These are phyloP conservation scores for Sphaeramia orbicularis DNA, from an alignment of 2,797 vertebrate genomes.

Conservation along the genomic window DNA sequence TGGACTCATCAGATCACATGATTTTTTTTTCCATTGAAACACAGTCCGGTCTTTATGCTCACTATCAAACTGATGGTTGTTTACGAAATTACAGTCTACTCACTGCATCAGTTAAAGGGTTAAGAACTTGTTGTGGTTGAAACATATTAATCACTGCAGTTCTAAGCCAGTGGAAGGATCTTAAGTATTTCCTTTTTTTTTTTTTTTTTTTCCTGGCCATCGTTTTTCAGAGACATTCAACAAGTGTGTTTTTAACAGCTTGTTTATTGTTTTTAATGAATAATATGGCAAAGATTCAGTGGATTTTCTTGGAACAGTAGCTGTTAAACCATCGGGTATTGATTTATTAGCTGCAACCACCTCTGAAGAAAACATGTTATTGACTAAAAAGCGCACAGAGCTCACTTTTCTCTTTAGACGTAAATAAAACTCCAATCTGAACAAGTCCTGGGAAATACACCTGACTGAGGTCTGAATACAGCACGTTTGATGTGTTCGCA, in stretches of 20 bases:
- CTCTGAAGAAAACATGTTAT: conserved; percentile 5
- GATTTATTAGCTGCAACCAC: neutral
- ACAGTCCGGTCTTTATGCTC: too few relatives aligned
- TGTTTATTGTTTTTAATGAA: neutral
- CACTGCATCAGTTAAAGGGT: too few relatives aligned
- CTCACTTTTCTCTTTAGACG: conserved; percentile 22
- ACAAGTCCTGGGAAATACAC: conserved; percentile 16
- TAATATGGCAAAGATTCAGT: neutral
- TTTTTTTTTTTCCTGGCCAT: too few relatives aligned
- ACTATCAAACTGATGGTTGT: too few relatives aligned
- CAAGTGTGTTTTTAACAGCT: neutral
- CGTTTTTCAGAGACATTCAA: too few relatives aligned
- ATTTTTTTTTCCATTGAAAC: too few relatives aligned
- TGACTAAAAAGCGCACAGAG: conserved; percentile 5
- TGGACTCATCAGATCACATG: too few relatives aligned
- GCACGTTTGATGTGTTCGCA: conserved; percentile 42
- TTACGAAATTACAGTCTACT: too few relatives aligned
- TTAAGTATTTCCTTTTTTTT: too few relatives aligned
- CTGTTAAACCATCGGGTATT: neutral
- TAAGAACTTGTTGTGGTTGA: too few relatives aligned
- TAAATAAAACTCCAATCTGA: conserved; percentile 6
- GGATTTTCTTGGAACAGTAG: neutral
- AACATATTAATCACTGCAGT: too few relatives aligned
- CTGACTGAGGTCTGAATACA: conserved; percentile 35
- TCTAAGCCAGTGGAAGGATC: too few relatives aligned